phyloP scores from a whole-genome alignment of 2,888 invertebrate species.

The Scelioninae gen. 1 region DNA sequence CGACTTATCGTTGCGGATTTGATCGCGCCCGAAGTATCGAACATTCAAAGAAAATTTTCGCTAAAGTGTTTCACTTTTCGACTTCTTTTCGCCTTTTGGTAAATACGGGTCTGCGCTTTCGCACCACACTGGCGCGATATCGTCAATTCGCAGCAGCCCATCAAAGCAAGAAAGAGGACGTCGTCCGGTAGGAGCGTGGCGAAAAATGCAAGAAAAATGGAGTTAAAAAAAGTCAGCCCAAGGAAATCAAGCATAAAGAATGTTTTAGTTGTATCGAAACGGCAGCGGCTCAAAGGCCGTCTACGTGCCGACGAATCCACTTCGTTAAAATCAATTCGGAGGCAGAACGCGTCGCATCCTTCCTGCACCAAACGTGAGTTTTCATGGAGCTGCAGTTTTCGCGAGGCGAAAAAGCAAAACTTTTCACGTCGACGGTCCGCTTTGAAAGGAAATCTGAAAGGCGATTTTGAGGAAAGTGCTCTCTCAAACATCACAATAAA shows the following conservation, averaged over 20 bases:
- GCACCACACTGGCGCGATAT: neutral
- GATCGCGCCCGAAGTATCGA: conserved; percentile 30
- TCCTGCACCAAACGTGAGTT: conserved; percentile 65
- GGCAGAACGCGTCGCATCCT: conserved; percentile 69
- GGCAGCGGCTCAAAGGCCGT: conserved; percentile 66
- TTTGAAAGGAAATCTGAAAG: conserved; percentile 67
- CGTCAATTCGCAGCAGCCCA: conserved; percentile 12
- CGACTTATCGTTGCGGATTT: conserved; percentile 34
- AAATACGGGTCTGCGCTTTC: neutral
- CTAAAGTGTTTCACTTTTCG: conserved; percentile 19
- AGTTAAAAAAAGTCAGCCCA: conserved; percentile 52
- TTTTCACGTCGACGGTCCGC: conserved; percentile 61
- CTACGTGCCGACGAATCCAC: conserved; percentile 69
- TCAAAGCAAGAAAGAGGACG: conserved; percentile 25
- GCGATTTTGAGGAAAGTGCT: conserved; percentile 66
- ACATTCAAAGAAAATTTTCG: conserved; percentile 22
- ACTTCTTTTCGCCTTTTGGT: neutral
- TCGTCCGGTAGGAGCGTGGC: conserved; percentile 15
- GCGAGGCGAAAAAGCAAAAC: conserved; percentile 62
- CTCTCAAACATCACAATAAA: conserved; percentile 66
- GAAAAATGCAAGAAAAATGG: conserved; percentile 45
- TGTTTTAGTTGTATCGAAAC: conserved; percentile 66
- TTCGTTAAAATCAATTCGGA: conserved; percentile 69
- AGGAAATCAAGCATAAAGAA: conserved; percentile 65
- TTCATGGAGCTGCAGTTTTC: conserved; percentile 61